These are phyloP conservation scores for Hippocampus kuda DNA, from an alignment of 2,797 vertebrate species.

Conservation along the genomic window DNA sequence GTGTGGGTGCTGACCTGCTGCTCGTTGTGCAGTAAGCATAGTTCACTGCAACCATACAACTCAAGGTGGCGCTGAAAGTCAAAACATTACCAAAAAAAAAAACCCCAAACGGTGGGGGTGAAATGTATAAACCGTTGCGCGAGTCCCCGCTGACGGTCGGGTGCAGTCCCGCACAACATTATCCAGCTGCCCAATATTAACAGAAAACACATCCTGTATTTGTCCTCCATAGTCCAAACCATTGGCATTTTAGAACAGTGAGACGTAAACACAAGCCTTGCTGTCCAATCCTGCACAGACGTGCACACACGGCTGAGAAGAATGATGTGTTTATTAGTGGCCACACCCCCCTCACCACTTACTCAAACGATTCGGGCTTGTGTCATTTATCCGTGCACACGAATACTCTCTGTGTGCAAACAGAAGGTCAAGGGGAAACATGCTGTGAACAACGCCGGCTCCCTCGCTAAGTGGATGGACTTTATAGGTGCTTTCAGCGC, in stretches of 20 bases:
- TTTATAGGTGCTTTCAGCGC: constrained; percentile 24
- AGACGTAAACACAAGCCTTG: constrained; percentile 42
- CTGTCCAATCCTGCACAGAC: constrained; percentile 34
- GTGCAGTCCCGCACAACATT: constrained; percentile 8
- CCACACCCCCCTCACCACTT: constrained; percentile 14
- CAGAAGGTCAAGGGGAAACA: constrained; percentile 16
- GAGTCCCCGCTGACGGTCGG: background rate
- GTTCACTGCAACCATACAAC: no score
- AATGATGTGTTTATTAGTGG: constrained; percentile 21
- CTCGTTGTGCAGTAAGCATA: no score
- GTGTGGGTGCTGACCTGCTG: no score
- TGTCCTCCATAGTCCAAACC: constrained; percentile 22
- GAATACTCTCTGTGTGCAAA: background rate
- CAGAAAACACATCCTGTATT: constrained; percentile 33
- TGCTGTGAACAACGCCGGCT: constrained; percentile 19
- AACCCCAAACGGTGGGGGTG: no score
- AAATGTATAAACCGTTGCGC: background rate
- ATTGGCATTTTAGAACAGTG: constrained; percentile 16
- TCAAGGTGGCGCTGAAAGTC: no score
- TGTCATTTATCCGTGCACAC: background rate
- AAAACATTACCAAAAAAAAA: no score
- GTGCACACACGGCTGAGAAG: constrained; percentile 23
- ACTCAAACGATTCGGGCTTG: background rate
- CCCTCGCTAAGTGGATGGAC: constrained; percentile 18
- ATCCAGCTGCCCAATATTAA: constrained; percentile 45